Base-by-base conservation (phyloP, 2,888 invertebrate genomes). In the Latrodectus elegans region DNA sequence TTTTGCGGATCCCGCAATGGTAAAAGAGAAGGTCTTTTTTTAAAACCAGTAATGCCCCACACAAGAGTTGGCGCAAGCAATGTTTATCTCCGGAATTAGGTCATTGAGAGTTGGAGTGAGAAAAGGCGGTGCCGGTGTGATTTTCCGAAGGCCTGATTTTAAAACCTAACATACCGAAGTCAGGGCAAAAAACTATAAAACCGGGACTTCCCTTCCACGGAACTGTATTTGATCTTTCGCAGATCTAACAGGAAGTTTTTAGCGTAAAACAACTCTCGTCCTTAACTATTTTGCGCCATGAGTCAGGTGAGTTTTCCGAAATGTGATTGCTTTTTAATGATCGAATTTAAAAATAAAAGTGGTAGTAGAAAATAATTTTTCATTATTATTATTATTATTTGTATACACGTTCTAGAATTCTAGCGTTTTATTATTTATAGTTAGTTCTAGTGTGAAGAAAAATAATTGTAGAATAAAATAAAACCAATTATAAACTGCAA, bases 181-280 rank as follows among this genome's bases (percentile, higher is more conserved):
- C n/a, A 26, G 22, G 15, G 10, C 17, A 60, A 65, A 72, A 82
- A 84, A 73, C 84, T 84, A 84, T 84, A 84, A 84, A 84, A 67
- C 84, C 38, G 51, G n/a, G 14, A 60, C 22, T n/a, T 52, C 14
- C 71, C 49, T 70, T 49, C 68, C 9, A 17, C 52, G 55, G 38
- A 73, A 17, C 60, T 49, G 64, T 72, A 80, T 82, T 75, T 75
- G 53, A 75, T 74, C 74, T 72, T 55, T 53, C 12, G 15, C 17
- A n/a, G 67, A 67, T 53, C 52, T 68, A 75, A 14, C 14, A 73
- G 80, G 82, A 75, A 82, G 82, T 82, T 64, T 17, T 72, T 70
- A 15, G 38, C 15, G 15, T 12, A 8, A 15, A 52, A 22, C 22
- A 67, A 55, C 55, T 55, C 15, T 55, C 55, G 15, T 6, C 15